These are phyloP conservation scores for Stichodactyla mertensii DNA, from an alignment of 64 coral and sea anemone genomes.

Conservation along the genomic window DNA sequence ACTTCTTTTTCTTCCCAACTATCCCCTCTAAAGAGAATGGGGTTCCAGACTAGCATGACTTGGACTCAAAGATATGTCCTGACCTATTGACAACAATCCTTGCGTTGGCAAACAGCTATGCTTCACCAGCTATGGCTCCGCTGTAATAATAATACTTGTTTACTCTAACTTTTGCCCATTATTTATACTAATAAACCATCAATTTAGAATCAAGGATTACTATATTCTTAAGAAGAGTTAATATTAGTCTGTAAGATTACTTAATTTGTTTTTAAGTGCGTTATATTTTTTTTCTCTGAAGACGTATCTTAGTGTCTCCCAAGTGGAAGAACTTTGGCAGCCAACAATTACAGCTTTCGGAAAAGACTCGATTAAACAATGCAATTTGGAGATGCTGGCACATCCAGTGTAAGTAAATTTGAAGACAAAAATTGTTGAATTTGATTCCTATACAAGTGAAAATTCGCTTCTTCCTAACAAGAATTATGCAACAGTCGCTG, in stretches of 20 bases:
- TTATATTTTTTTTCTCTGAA: neutral
- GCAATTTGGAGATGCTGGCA: slow-evolving; percentile 99
- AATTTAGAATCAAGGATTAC: neutral
- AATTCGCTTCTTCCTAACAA: neutral
- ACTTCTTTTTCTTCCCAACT: neutral
- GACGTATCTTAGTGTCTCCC: slow-evolving; percentile 63
- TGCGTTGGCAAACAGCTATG: neutral
- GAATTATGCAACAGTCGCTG: no score
- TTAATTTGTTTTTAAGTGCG: neutral
- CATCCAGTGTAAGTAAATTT: slow-evolving; percentile 85
- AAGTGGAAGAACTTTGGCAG: slow-evolving; percentile 99
- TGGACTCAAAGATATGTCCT: neutral
- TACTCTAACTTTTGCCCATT: neutral
- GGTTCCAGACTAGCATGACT: no score
- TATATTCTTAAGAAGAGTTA: neutral
- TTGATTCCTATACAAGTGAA: neutral
- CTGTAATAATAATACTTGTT: neutral
- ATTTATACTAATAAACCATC: neutral
- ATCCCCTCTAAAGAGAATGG: neutral
- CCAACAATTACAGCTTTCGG: slow-evolving; percentile 92
- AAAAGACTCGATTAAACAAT: slow-evolving; percentile 98
- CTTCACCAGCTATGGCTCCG: neutral
- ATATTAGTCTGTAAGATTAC: neutral
- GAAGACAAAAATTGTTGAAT: neutral
- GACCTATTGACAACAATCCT: neutral